Evolutionary conservation across 2,797 vertebrate genomes (phyloP), one percentile per base, ranked within the genome.

Genomic region (Megalops cyprinoides): DNA sequence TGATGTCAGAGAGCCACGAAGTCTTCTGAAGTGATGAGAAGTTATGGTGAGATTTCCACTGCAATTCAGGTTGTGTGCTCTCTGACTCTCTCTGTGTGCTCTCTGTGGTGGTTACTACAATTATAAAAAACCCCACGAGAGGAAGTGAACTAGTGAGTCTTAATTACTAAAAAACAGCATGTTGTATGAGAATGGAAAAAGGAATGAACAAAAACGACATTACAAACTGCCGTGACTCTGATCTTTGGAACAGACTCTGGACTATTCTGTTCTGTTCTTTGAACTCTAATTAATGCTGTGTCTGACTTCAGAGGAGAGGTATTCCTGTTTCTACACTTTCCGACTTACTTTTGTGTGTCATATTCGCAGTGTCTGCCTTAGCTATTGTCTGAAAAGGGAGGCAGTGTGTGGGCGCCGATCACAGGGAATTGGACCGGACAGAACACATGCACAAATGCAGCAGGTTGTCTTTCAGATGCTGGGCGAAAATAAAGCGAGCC

Each of bases 1-100:
- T 65, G 78, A 78, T 78, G 74, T 86, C 83, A 84, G 85, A 46
- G 83, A 76, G 75, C 84, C 82, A 81, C 85, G 83, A 92, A 84
- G 62, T 75, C 76, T 51, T 78, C 84, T 88, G 85, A 88, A 79
- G 76, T 74, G 80, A 85, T 80, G 83, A 82, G 79, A 86, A 86
- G 34, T 79, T 88, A 34, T 37, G 51, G 18, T 1, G 25, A 34
- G 25, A 34, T 18, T 65, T 37, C n/a, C 60, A 5, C 60, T 65
- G 31, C 37, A 4, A 18, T 8, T 5, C 25, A 5, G 34, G n/a
- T 18, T 20, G 1, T 4, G 31, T 67, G 12, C 65, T 69, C 34
- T 69, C 65, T 20, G n/a, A n/a, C 65, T 55, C 53, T 55, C 60
- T 34, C 56, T 12, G n/a, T n/a, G n/a, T 18, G 28, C 28, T 31